Evolutionary conservation across 2,113 vertebrate species (phyloP).

Genomic region (Loxodonta africana): DNA sequence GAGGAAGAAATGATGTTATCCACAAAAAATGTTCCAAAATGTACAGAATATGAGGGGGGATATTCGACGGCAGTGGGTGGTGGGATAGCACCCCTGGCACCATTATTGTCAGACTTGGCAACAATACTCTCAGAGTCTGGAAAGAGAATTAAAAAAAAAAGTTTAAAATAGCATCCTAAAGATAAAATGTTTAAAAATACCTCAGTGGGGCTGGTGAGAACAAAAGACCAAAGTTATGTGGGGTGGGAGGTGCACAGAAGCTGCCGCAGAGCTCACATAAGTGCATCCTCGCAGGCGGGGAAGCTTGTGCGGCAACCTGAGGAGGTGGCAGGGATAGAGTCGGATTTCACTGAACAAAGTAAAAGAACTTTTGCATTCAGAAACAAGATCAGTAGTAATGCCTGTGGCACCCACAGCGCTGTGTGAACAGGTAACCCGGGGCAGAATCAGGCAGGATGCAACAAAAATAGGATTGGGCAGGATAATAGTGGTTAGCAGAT

Average conservation of each 20-base stretch:
- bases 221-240: slow-evolving; percentile 40
- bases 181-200: slow-evolving; percentile 80
- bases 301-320: neutral
- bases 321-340: neutral
- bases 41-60: neutral
- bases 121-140: slow-evolving; percentile 51
- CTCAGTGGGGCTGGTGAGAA: slow-evolving; percentile 46
- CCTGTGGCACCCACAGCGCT: neutral
- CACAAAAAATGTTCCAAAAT: neutral
- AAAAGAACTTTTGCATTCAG: neutral
- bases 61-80: too few relatives aligned
- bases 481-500: neutral
- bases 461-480: slow-evolving; percentile 2
- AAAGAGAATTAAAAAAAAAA: neutral
- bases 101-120: slow-evolving; percentile 60
- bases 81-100: neutral
- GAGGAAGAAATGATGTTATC: slow-evolving; percentile 29
- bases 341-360: neutral
- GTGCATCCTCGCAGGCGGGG: neutral
- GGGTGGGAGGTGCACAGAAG: neutral
- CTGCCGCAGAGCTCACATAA: neutral
- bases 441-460: neutral
- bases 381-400: neutral
- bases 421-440: slow-evolving; percentile 24
- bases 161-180: slow-evolving; percentile 73